A percentile compares a stretch with the other conserved stretches of the same genome.
Evolutionary conservation across 2,888 invertebrate species (phyloP).

Genomic region (Hirtodrosophila cameraria): DNA sequence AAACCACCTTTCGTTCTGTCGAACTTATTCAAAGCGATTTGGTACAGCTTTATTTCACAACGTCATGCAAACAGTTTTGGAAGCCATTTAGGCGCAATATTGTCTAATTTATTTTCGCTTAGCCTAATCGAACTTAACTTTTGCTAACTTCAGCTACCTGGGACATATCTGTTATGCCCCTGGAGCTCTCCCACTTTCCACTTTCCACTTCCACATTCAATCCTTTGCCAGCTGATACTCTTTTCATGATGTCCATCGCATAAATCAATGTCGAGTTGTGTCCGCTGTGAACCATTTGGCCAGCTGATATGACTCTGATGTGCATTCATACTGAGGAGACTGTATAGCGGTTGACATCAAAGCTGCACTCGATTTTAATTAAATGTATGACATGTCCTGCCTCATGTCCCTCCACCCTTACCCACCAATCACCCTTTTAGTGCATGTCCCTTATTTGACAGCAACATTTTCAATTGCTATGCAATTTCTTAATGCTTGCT

Average conservation of each 20-base stretch:
- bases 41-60: no score
- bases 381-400: slow-evolving; percentile 55
- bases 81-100: slow-evolving; percentile 73
- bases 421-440: neutral
- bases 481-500: slow-evolving; percentile 72
- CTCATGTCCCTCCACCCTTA: neutral
- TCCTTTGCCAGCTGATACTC: slow-evolving; percentile 31
- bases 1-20: no score
- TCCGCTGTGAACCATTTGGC: neutral
- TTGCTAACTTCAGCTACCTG: slow-evolving; percentile 40
- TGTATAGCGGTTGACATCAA: slow-evolving; percentile 58
- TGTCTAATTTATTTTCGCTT: slow-evolving; percentile 81
- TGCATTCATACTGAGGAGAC: slow-evolving; percentile 32
- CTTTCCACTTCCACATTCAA: no score
- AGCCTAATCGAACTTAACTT: slow-evolving; percentile 64
- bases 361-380: slow-evolving; percentile 72
- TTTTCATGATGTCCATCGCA: slow-evolving; percentile 56
- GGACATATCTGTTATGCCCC: neutral
- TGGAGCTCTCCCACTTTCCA: no score
- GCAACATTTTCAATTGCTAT: slow-evolving; percentile 68
- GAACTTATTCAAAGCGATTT: no score
- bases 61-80: slow-evolving; percentile 54
- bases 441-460: slow-evolving; percentile 42
- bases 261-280: slow-evolving; percentile 67
- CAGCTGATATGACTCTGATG: slow-evolving; percentile 33